Evolutionary conservation across 1,140 invertebrate species (phyloP), one percentile per base, ranked within the genome.

Genomic region (Drosophila nebulosa): DNA sequence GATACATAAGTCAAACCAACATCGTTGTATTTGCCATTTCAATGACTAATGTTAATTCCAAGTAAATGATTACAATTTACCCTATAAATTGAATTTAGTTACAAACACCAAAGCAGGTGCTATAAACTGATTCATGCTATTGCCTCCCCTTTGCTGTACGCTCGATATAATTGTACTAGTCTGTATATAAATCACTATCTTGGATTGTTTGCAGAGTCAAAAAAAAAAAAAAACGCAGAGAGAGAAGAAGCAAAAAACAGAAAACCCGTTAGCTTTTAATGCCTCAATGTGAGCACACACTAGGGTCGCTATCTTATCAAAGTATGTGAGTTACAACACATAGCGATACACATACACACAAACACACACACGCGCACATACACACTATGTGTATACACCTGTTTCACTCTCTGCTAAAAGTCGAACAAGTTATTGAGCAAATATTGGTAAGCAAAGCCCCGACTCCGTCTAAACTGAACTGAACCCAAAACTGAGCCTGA

Each of bases 401-500:
- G 71, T 65, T 42, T 16, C 4, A 39, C 32, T 42, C 42, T 65
- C 63, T 61, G 65, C 70, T 66, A 74, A 74, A 74, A 77, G 70
- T 77, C 70, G 69, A 75, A 78, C 83, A 81, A 64, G 78, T 71
- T 81, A 88, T 86, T 68, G 83, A 88, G 83, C 75, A 86, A 86
- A 86, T 86, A 86, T 81, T 88, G 83, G 74, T 81, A 78, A 79
- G 66, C 75, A 57, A 66, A 56, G 18, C 39, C 18, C 7, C n/a
- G 18, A 21, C 39, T 46, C 39, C 39, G 3, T 21, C 73, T 69
- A 36, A 56, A 69, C 57, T 55, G 69, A 69, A 70, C 46, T n/a
- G n/a, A n/a, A n/a, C 66, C 55, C 46, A 77, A 50, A 72, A 59
- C 70, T 57, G 70, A 24, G 26, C 18, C 50, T 35, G 83, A 86